Evolutionary conservation across 2,888 invertebrate genomes (phyloP), one percentile per base, ranked within the genome.

Genomic region (Watsonalla cultraria): DNA sequence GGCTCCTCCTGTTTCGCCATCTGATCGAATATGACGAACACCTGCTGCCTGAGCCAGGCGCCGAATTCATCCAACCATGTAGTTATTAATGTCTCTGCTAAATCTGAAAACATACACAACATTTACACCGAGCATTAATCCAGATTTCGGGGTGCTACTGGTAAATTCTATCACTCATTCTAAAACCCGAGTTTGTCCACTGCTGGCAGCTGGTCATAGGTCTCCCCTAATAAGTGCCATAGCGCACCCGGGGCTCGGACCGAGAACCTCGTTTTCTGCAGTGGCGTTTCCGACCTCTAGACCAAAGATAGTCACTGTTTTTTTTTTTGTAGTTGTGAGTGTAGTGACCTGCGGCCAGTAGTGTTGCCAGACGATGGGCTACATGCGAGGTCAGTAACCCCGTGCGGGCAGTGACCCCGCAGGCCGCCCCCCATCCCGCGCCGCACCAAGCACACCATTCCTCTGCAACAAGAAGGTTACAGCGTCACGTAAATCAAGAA

Each of bases 281-380:
- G n/a, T n/a, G n/a, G n/a, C n/a, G n/a, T n/a, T n/a, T n/a, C n/a
- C n/a, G n/a, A n/a, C n/a, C n/a, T n/a, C n/a, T n/a, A n/a, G n/a
- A n/a, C n/a, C n/a, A n/a, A n/a, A n/a, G n/a, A n/a, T n/a, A n/a
- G n/a, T n/a, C n/a, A n/a, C n/a, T n/a, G n/a, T n/a, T n/a, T n/a
- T n/a, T n/a, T n/a, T n/a, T n/a, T n/a, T n/a, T n/a, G n/a, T n/a
- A n/a, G n/a, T n/a, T n/a, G n/a, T n/a, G n/a, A n/a, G n/a, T n/a
- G n/a, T n/a, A n/a, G n/a, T n/a, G n/a, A 86, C 86, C 88, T 0
- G 86, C 88, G 1, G 74, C 54, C 8, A 86, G 73, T 5, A 82
- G 56, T 8, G 85, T 72, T 58, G 81, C 80, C 56, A 83, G 65
- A 4, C 81, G 62, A 45, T 70, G 72, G 51, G 83, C 67, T n/a